Evolutionary conservation across 2,888 invertebrate genomes (phyloP), one percentile per base, ranked within the genome.

Genomic region (Pedicia rivosa): DNA sequence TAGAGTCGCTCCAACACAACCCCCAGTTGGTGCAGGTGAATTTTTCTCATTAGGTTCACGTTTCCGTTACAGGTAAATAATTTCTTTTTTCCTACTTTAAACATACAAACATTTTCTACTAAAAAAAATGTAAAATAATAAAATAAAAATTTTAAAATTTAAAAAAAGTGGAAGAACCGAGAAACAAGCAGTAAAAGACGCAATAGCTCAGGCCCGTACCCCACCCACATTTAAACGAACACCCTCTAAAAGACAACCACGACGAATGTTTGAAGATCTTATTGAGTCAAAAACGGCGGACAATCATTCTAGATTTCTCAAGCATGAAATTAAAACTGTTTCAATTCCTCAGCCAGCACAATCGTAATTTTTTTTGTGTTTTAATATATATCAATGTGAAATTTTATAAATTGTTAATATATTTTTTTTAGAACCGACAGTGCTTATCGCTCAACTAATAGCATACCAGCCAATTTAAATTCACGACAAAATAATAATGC

Each of bases 1-100:
- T 56, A 82, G 83, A 57, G 76, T 78, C 24, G 73, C 79, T 14
- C 77, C 83, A 6, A 59, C 68, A 26, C 66, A 67, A 37, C 65
- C 67, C 40, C 59, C 57, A 25, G 57, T 59, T 41, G 74, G 75
- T 26, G 67, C 76, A 22, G 72, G 78, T 36, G 80, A 81, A 52
- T 73, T 82, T 48, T 81, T 82, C 62, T 73, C 80, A 31, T 63
- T 82, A 44, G 80, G 82, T 47, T 78, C 84, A 44, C 72, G 82
- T 57, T 74, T 83, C 53, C 70, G 83, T 56, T 80, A 78, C 64
- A 81, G 81, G 78, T 78, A 65, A 55, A 33, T 40, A n/a, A n/a
- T 39, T n/a, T n/a, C n/a, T n/a, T n/a, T 14, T 14, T 31, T 31
- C 7, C 19, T 10, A 30, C 19, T n/a, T 2, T 31, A 31, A 31